A percentile compares a stretch with the other conserved stretches of the same genome.
Conservation (phyloP, 2,888 invertebrate species). For the Drosophila maculinotata region DNA sequence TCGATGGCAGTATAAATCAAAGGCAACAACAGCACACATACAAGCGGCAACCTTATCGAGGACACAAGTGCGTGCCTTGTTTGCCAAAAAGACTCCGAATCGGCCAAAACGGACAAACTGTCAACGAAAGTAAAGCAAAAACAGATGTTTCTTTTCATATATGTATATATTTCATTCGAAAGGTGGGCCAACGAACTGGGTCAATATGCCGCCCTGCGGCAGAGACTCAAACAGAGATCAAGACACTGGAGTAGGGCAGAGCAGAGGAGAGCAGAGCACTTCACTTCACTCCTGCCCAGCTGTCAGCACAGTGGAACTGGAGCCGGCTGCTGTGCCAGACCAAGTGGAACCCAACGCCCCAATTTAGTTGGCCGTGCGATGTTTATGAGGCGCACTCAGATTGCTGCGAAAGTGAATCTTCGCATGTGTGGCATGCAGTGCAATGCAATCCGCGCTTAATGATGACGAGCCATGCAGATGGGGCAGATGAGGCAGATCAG, state of each 20-base stretch:
- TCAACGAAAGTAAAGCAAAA: slow-evolving; percentile 76
- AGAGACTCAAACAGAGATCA: slow-evolving; percentile 30
- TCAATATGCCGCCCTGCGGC: slow-evolving; percentile 72
- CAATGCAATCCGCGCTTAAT: slow-evolving; percentile 70
- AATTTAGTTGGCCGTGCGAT: slow-evolving; percentile 57
- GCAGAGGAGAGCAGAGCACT: slow-evolving; percentile 51
- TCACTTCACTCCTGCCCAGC: slow-evolving; percentile 53
- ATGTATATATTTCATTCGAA: slow-evolving; percentile 36
- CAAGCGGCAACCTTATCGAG: slow-evolving; percentile 64
- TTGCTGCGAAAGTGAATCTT: slow-evolving; percentile 73
- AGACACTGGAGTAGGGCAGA: slow-evolving; percentile 32
- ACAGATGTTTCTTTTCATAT: slow-evolving; percentile 53
- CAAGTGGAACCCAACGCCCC: slow-evolving; percentile 70
- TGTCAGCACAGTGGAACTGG: slow-evolving; percentile 61
- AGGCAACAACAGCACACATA: slow-evolving; percentile 23
- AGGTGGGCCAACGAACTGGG: slow-evolving; percentile 67
- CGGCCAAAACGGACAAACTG: slow-evolving; percentile 55
- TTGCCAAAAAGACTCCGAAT: slow-evolving; percentile 51
- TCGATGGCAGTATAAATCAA: slow-evolving; percentile 67
- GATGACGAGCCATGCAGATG: slow-evolving; percentile 71
- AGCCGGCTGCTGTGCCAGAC: slow-evolving; percentile 46
- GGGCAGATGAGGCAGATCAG: slow-evolving; percentile 11
- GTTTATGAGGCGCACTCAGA: slow-evolving; percentile 57
- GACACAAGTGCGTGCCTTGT: slow-evolving; percentile 75
- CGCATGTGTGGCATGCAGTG: slow-evolving; percentile 50